Conservation (phyloP, 2,888 invertebrate species). For the Calameuta filiformis region DNA sequence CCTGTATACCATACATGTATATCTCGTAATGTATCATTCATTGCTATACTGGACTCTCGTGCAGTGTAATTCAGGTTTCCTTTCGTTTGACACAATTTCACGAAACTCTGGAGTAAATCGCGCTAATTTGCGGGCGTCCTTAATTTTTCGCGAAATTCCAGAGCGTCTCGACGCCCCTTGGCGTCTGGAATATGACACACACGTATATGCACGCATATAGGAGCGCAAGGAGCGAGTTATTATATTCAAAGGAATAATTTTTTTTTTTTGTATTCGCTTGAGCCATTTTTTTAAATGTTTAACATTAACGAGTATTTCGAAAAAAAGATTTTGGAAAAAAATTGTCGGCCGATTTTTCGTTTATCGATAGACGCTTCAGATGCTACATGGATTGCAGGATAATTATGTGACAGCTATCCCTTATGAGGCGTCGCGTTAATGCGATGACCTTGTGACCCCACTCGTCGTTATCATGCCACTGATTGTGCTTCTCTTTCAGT, state of each 20-base stretch:
- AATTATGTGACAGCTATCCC: slow-evolving; percentile 3
- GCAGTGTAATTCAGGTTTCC: background rate
- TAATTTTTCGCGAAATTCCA: background rate
- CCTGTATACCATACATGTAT: background rate
- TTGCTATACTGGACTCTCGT: background rate
- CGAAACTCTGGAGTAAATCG: background rate
- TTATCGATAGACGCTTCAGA: background rate
- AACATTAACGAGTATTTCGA: no score
- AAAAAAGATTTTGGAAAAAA: background rate
- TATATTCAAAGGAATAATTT: background rate
- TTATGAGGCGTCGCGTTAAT: background rate
- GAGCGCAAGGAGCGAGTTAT: background rate
- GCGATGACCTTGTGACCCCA: background rate
- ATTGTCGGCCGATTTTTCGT: background rate
- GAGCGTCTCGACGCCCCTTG: background rate
- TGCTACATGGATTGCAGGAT: background rate
- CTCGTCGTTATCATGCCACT: background rate
- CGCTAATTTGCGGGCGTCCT: background rate
- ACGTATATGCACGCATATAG: no score
- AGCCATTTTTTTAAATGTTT: no score
- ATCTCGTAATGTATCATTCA: background rate
- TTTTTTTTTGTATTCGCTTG: background rate
- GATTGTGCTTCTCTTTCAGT: background rate
- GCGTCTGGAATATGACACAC: background rate
- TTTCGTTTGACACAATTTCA: background rate